Evolutionary conservation across 2,797 vertebrate species (phyloP), one percentile per base, ranked within the genome.

Genomic region (Anniella stebbinsi): DNA sequence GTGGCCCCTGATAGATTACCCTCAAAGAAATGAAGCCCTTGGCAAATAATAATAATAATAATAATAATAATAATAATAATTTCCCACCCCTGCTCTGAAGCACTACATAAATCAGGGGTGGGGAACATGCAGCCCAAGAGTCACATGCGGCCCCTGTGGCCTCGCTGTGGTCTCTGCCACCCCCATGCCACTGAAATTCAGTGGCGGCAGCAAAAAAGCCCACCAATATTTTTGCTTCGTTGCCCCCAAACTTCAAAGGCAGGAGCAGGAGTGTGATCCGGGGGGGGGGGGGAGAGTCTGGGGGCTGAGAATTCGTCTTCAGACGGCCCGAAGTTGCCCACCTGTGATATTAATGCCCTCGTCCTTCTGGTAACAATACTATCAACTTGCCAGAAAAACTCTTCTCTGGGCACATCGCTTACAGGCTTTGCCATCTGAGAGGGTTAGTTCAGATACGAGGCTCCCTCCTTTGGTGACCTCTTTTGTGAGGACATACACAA

Each of bases 391-490:
- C 18, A 54, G 10, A 60, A 45, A 75, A 78, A 80, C 1, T 12
- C 76, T 76, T 75, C 25, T 75, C n/a, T 21, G 38, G 33, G 30
- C 30, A 25, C 25, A 23, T 30, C 7, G 2, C 17, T 77, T 78
- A 67, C 75, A 36, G 60, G 75, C 15, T 51, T 81, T 36, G 41
- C 67, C 67, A 30, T 30, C 11, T 11, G 36, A 86, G 84, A 51
- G 9, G n/a, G 67, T 48, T 36, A 25, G 77, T 51, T 87, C 54
- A 66, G 70, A 73, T 80, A 48, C 2, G 28, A 86, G 51, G 1
- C 83, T 70, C 82, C 85, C 48, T 77, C 72, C 81, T 89, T 70
- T 33, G 60, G 48, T 86, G 51, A 90, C 88, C 75, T 87, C 78
- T 82, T 63, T 80, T 80, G 69, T 23, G 85, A 75, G 77, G 84